A percentile compares a stretch with the other conserved stretches of the same genome.
These are phyloP conservation scores for Cremastinae sp. DNA, from an alignment of 2,888 invertebrate species.

Conservation along the genomic window DNA sequence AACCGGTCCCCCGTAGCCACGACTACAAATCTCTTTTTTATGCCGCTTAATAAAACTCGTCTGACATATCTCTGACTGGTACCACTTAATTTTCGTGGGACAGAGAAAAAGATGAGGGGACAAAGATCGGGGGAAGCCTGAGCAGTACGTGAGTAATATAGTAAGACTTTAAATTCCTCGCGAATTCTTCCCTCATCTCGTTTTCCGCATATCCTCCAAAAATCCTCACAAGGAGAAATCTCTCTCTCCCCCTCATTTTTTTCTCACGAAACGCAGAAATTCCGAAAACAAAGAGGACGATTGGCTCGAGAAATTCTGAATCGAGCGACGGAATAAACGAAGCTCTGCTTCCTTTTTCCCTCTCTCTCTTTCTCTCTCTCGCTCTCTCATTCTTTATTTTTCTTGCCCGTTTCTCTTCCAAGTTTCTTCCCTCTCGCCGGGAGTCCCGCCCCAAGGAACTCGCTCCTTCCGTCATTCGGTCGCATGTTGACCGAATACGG, in stretches of 20 bases:
- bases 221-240: conserved; percentile 11
- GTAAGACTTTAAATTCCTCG: conserved; percentile 34
- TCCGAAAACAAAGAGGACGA: background rate
- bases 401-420: conserved; percentile 41
- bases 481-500: conserved; percentile 45
- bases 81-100: conserved; percentile 78
- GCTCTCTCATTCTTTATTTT: conserved; percentile 38
- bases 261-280: background rate
- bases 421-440: conserved; percentile 33
- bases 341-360: conserved; percentile 32
- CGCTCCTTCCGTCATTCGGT: conserved; percentile 45
- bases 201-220: too few relatives aligned
- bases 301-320: background rate
- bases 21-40: conserved; percentile 80
- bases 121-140: conserved; percentile 10
- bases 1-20: conserved; percentile 33
- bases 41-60: conserved; percentile 79
- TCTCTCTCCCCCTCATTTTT: background rate
- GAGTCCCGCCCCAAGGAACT: too few relatives aligned
- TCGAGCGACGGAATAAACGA: too few relatives aligned
- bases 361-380: conserved; percentile 44
- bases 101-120: conserved; percentile 29
- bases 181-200: conserved; percentile 11
- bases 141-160: conserved; percentile 29
- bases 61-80: conserved; percentile 80